A percentile compares a stretch with the other conserved stretches of the same genome.
phyloP scores from a whole-genome alignment of 30 jellyfish, hydroid and myxozoan genomes.

The Sanderia malayensis region DNA sequence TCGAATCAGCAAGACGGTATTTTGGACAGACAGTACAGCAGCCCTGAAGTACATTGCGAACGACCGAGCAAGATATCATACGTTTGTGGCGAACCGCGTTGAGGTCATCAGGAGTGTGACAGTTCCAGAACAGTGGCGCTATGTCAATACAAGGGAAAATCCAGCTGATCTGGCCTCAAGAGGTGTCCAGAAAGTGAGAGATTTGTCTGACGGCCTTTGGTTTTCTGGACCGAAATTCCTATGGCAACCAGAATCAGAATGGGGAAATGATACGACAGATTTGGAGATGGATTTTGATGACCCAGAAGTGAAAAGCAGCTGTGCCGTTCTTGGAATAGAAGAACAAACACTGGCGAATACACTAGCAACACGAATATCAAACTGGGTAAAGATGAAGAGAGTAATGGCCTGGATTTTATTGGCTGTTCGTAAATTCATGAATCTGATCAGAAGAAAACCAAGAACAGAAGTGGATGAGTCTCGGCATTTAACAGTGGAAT shows the following conservation, averaged over 20 bases:
- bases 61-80: constrained; percentile 42
- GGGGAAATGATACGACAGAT: constrained; percentile 42
- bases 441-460: constrained; percentile 14
- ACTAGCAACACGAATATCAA: constrained; percentile 40
- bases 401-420: constrained; percentile 39
- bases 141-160: background rate
- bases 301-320: constrained; percentile 49
- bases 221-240: constrained; percentile 42
- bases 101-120: constrained; percentile 44
- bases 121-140: constrained; percentile 41
- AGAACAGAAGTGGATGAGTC: constrained; percentile 4
- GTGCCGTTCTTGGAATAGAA: constrained; percentile 36
- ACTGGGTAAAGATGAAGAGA: constrained; percentile 44
- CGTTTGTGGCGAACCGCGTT: constrained; percentile 50
- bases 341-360: constrained; percentile 29
- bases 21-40: constrained; percentile 29
- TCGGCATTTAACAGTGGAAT: constrained; percentile 37
- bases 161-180: constrained; percentile 1
- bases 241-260: constrained; percentile 7
- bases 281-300: constrained; percentile 36
- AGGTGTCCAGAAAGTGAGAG: constrained; percentile 1
- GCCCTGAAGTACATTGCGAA: constrained; percentile 34
- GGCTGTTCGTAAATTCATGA: constrained; percentile 26
- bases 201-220: constrained; percentile 26
- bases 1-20: constrained; percentile 18